Percentiles rank a stretch among this genome's conserved stretches.
Evolutionary conservation across 2,113 vertebrate species (phyloP).

Genomic region (Numida meleagris): DNA sequence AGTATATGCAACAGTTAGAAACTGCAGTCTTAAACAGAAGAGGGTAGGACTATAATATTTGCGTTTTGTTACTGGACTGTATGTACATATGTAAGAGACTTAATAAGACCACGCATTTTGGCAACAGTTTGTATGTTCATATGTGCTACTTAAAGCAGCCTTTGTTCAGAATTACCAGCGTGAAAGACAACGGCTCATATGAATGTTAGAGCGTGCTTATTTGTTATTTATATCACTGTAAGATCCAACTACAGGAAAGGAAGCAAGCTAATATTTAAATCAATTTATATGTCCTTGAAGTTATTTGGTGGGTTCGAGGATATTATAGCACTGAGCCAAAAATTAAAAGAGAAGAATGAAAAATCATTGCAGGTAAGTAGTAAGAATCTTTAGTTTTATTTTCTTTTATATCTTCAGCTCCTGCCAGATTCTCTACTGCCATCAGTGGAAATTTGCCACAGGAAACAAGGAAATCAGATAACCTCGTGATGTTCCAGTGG

Average conservation of each 20-base stretch:
- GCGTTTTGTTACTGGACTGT: slow-evolving; percentile 43
- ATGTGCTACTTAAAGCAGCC: not conserved
- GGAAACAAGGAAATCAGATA: not conserved
- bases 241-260: not conserved
- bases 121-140: slow-evolving; percentile 21
- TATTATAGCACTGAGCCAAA: slow-evolving; percentile 41
- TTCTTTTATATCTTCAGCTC: not conserved
- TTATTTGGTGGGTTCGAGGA: not conserved
- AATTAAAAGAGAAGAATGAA: not conserved
- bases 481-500: not conserved
- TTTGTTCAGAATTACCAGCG: not conserved
- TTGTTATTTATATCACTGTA: not conserved
- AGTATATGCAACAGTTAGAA: slow-evolving; percentile 65
- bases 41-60: not conserved
- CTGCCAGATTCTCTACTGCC: not conserved
- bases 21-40: slow-evolving; percentile 45
- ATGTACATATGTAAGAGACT: slow-evolving; percentile 15
- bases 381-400: not conserved
- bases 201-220: not conserved
- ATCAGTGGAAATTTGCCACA: not conserved
- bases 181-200: slow-evolving; percentile 17
- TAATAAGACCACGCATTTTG: slow-evolving; percentile 60
- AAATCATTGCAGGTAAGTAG: not conserved
- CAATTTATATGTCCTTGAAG: not conserved
- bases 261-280: not conserved